Evolutionary conservation across 2,888 invertebrate genomes (phyloP), one percentile per base, ranked within the genome.

Genomic region (Serrognathus titanus): DNA sequence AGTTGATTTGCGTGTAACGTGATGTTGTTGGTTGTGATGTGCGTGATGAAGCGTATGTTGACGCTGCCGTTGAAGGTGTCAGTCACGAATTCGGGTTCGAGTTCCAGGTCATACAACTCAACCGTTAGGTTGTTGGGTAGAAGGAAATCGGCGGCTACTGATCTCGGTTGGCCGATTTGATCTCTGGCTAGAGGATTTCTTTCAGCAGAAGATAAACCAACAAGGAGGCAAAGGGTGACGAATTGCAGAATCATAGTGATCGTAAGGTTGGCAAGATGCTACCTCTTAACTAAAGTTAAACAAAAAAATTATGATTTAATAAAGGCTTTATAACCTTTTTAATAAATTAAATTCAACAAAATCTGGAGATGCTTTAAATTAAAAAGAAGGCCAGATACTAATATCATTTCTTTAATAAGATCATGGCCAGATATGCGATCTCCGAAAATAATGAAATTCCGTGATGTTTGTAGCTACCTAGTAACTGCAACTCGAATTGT

Each of bases 1-100:
- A 57, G n/a, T 37, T 49, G 45, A 12, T 53, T 35, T 1, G 41
- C 38, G 24, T 57, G 57, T 20, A 57, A 35, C 1, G 52, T 51
- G 8, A 57, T 48, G 3, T 11, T 31, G 36, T 48, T 41, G 5
- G 48, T 49, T 3, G 41, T 13, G 9, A 45, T 8, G 5, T 8
- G 11, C 11, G 49, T n/a, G 4, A 9, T 16, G 8, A 53, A 12
- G 6, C 11, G 43, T 13, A 57, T 48, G 5, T 35, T 49, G 11
- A 57, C 43, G 38, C 53, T 52, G 12, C 57, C 57, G n/a, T 57
- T 49, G 37, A 57, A 57, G 4, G 57, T 57, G 6, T 48, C 43
- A 4, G 57, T 45, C 24, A 37, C 57, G 31, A 57, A 57, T 20
- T 57, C 38, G 31, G 57, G 57, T 43, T 57, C 57, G 7, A 57